phyloP scores from a whole-genome alignment of 2,888 invertebrate species.

The Orthosia incerta region DNA sequence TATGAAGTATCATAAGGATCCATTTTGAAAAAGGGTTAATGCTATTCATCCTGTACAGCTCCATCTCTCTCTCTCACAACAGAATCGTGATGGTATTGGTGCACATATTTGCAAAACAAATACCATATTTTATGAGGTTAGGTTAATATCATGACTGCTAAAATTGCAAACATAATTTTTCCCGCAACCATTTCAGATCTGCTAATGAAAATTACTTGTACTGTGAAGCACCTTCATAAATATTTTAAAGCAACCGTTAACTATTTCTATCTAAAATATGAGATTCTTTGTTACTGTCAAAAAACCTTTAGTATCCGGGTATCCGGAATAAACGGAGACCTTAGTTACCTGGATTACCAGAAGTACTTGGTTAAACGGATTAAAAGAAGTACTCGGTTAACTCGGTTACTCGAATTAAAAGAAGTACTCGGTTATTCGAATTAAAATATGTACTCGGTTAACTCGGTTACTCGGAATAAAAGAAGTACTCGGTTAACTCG shows the following conservation, averaged over 20 bases:
- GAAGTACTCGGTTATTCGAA: neutral
- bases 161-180: neutral
- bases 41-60: no score
- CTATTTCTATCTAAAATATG: constrained; percentile 25
- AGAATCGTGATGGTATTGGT: no score
- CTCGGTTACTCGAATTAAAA: neutral
- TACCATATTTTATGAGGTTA: neutral
- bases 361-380: neutral
- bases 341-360: neutral
- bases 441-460: neutral
- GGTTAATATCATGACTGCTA: no score
- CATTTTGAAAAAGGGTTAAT: no score
- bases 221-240: neutral
- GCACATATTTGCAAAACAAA: no score
- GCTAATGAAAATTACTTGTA: neutral
- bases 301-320: neutral
- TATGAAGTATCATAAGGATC: no score
- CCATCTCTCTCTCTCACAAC: no score
- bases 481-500: no score
- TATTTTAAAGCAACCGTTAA: constrained; percentile 3
- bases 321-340: neutral
- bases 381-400: neutral
- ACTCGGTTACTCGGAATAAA: neutral
- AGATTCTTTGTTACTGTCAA: constrained; percentile 24
- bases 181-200: neutral